phyloP scores from a whole-genome alignment of 2,113 vertebrate species.

The Pteronura brasiliensis region DNA sequence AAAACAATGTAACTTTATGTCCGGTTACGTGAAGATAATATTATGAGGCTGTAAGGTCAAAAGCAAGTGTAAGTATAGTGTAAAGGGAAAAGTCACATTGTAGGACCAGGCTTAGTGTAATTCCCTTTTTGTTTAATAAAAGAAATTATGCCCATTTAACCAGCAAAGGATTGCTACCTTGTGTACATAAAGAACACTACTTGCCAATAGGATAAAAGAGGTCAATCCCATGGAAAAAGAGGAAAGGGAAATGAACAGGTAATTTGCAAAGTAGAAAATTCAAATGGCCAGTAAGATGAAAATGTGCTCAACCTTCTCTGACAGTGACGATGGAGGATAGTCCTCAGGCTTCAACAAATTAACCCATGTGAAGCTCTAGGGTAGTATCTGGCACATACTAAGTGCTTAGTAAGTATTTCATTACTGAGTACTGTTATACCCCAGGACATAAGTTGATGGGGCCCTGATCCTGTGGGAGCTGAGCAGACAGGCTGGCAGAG shows the following conservation, averaged over 20 bases:
- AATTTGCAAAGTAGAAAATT: not conserved
- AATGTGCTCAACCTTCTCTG: not conserved
- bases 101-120: not conserved
- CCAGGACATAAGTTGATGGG: not conserved
- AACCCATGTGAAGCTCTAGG: not conserved
- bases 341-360: not conserved
- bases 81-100: not conserved
- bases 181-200: not conserved
- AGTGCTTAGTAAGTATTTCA: not conserved
- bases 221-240: not conserved
- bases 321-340: accelerated
- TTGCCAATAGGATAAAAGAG: not conserved
- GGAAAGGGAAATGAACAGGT: not conserved
- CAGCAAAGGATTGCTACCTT: not conserved
- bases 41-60: not conserved
- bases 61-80: not conserved
- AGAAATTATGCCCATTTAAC: not conserved
- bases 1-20: not conserved
- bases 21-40: not conserved
- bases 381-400: not conserved
- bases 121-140: not conserved
- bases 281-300: not conserved
- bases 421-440: not conserved
- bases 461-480: not conserved
- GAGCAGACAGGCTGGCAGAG: not conserved